Base-by-base conservation (phyloP, 2,113 vertebrate genomes). In the Grammomys surdaster region DNA sequence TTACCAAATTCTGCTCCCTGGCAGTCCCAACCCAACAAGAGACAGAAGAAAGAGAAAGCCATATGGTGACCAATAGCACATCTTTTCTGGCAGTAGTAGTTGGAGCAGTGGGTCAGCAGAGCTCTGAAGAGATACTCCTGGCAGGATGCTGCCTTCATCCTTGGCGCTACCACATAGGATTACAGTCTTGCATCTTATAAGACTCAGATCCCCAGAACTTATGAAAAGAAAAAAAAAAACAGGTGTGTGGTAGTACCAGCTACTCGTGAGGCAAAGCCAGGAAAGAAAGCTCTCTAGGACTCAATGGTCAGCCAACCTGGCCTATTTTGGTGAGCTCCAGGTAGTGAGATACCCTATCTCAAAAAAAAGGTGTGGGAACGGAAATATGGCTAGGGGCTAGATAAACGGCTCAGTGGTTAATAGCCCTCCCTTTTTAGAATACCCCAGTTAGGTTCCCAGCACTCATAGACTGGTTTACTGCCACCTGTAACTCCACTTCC, bases 1-100 rank as follows among this genome's bases (percentile, higher is more conserved):
- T 95, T 90, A 94, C 65, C 88, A 69, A 93, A 88, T 95, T 94
- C 95, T 96, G 95, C 90, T 95, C 76, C 72, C 90, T 90, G 92
- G 90, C 93, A 63, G 85, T 28, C 28, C 48, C 60, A 58, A 81
- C 28, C 72, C 95, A 92, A 73, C 88, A 90, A 60, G 65, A 91
- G 90, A 96, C 76, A 88, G 91, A 95, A 94, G 94, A 85, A 89
- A 60, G 36, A 69, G 77, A 85, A 70, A 85, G 70, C 63, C 91
- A 85, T 86, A 65, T 3, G 40, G 67, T 43, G 69, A 65, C 87
- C 7, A 7, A 43, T 90, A 40, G 10, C 0, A 13, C 43, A 75
- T 89, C 92, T 91, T 89, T 81, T 56, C 0, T 1, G 87, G 91
- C 69, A 40, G 17, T 33, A 46, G 51, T 96, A 96, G 93, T 75